Conservation (phyloP, 2,888 invertebrate genomes). For the Dascillus cervinus region DNA sequence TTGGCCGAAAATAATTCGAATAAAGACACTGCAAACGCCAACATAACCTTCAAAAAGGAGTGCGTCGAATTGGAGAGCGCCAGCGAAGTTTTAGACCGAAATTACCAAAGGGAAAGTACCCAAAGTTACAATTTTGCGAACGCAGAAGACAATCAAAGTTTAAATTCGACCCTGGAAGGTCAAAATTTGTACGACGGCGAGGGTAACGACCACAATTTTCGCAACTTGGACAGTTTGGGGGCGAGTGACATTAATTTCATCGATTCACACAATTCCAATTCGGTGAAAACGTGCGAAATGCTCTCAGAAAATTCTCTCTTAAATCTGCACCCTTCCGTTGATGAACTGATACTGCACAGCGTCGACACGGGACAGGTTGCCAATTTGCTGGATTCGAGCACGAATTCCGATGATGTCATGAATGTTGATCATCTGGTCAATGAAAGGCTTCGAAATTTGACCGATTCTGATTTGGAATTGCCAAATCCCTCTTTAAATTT, state of each 20-base stretch:
- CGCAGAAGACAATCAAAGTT: background rate
- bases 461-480: conserved; percentile 34
- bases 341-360: conserved; percentile 33
- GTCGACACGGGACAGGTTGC: conserved; percentile 28
- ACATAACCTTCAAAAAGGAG: background rate
- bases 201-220: background rate
- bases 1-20: background rate
- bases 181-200: background rate
- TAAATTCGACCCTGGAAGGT: background rate
- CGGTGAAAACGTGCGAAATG: conserved; percentile 15
- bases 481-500: conserved; percentile 28
- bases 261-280: background rate
- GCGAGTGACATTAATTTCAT: background rate
- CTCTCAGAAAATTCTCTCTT: conserved; percentile 28
- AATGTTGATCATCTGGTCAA: conserved; percentile 42
- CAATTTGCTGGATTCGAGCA: conserved; percentile 35
- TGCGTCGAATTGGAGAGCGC: background rate
- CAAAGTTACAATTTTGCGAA: background rate
- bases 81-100: background rate
- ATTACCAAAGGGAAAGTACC: background rate
- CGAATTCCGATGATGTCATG: conserved; percentile 39
- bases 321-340: conserved; percentile 26
- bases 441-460: conserved; percentile 39
- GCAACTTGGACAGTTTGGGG: background rate
- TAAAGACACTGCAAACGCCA: background rate